Evolutionary conservation across 2,888 invertebrate genomes (phyloP).

Genomic region (Eupithecia subumbrata): DNA sequence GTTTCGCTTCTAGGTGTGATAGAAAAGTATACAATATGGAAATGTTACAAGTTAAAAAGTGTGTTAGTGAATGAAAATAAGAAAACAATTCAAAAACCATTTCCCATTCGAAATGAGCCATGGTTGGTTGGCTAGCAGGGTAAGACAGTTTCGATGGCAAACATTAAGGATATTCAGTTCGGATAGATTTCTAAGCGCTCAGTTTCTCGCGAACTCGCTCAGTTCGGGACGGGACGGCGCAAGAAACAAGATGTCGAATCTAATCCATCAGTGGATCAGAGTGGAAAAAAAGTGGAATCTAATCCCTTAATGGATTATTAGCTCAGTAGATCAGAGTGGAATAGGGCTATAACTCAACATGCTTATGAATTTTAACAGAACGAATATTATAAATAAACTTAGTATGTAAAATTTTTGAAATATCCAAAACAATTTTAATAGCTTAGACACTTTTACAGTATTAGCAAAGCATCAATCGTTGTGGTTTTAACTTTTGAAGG

Average conservation of each 20-base stretch:
- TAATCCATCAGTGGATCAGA: too few species aligned
- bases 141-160: background rate
- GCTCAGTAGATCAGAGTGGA: too few species aligned
- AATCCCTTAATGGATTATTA: too few species aligned
- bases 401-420: slow-evolving; percentile 26
- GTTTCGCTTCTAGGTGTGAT: background rate
- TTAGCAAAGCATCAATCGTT: slow-evolving; percentile 36
- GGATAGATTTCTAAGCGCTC: background rate
- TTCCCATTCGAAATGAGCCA: slow-evolving; percentile 7
- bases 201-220: too few species aligned
- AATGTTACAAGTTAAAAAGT: background rate
- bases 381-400: slow-evolving; percentile 29
- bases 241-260: too few species aligned
- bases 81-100: background rate
- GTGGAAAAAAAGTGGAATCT: too few species aligned
- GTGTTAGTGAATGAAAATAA: background rate
- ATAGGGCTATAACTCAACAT: background rate
- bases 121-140: slow-evolving; percentile 4
- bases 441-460: slow-evolving; percentile 45
- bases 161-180: background rate
- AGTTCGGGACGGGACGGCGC: too few species aligned
- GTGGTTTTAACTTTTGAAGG: slow-evolving; percentile 32
- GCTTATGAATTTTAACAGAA: slow-evolving; percentile 24
- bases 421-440: slow-evolving; percentile 38
- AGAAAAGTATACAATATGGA: background rate